Conservation (phyloP, 2,113 vertebrate species). For the Grus americana region DNA sequence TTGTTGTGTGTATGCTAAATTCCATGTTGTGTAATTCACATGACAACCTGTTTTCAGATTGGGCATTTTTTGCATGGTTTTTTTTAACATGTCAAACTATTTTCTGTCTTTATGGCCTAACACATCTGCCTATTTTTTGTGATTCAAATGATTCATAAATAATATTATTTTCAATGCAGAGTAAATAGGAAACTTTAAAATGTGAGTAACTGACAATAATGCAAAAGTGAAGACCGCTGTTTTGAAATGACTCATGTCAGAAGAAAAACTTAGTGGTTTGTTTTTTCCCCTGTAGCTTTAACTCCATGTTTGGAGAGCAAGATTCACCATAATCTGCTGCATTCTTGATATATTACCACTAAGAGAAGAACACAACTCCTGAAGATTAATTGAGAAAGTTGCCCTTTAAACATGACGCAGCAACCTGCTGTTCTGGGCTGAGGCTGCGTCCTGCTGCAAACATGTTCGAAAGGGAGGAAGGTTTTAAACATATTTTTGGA, state of each 20-base stretch:
- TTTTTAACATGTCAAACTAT: neutral
- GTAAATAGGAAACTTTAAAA: neutral
- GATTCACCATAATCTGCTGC: neutral
- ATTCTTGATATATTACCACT: neutral
- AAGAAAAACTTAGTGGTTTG: neutral
- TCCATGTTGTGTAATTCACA: neutral
- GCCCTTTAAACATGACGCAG: neutral
- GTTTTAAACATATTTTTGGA: neutral
- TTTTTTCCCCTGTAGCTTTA: neutral
- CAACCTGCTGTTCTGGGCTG: neutral
- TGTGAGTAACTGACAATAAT: neutral
- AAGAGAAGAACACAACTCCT: neutral
- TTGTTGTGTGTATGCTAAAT: neutral
- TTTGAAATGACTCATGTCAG: neutral
- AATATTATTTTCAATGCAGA: neutral
- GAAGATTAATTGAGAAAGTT: neutral
- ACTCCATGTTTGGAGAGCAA: neutral
- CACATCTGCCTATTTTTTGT: neutral
- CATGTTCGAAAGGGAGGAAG: neutral
- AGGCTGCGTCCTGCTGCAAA: neutral
- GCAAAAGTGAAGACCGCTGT: neutral
- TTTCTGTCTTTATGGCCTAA: neutral
- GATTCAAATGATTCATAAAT: neutral
- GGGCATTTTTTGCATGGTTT: neutral
- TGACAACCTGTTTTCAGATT: neutral